Evolutionary conservation across 2,797 vertebrate species (phyloP), one percentile per base, ranked within the genome.

Genomic region (Manis crassicaudata): DNA sequence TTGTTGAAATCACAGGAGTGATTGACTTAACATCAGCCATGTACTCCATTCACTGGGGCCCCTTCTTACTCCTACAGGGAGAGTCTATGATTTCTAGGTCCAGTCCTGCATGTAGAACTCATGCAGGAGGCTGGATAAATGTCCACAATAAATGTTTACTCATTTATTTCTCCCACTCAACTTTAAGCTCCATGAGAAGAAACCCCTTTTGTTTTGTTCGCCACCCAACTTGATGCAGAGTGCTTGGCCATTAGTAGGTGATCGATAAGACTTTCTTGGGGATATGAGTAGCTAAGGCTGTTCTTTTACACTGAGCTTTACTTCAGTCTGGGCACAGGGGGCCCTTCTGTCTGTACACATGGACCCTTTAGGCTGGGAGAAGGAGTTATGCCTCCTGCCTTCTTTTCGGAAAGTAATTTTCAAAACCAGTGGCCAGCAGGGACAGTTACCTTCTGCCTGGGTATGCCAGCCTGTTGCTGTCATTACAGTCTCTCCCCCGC

Each of bases 401-500:
- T 60, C 11, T 86, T 79, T 77, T 54, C 6, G 35, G 73, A 10
- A 60, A 73, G 23, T 52, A 13, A 18, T 93, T 89, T 88, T 87
- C 46, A 56, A 87, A 94, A 75, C 8, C 84, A 82, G 68, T 7
- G 37, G 35, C 21, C n/a, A 88, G 63, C 10, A 0, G 73, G 79
- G 93, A 81, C 16, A 35, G 23, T 98, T 98, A 99, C 98, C 98
- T 98, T 97, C 98, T 98, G 94, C 99, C 99, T 0, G 99, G 98
- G 93, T 99, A 98, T 17, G 95, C 91, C 0, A 70, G 97, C 46
- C 63, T 90, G 37, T 98, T 93, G 2, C 72, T 83, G 97, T 99
- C 98, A 0, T 98, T 73, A 93, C 98, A 99, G 95, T 99, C 99
- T 97, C 97, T 98, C 84, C 98, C 99, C 96, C 98, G 96, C 99